These are phyloP conservation scores for Drosophila borborema DNA, from an alignment of 2,888 invertebrate genomes.

Conservation along the genomic window DNA sequence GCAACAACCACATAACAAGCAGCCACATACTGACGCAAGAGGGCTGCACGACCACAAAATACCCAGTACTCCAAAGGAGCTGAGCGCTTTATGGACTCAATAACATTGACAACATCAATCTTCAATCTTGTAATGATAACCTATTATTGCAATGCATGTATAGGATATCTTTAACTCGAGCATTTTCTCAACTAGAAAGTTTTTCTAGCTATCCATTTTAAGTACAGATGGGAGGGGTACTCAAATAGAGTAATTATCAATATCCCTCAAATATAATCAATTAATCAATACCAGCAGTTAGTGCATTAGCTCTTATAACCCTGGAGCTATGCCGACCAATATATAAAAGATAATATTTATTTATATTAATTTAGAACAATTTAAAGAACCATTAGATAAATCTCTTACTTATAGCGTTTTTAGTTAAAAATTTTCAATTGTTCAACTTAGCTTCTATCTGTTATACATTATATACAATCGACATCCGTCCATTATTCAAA, in stretches of 20 bases:
- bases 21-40: constrained; percentile 11
- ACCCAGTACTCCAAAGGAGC: not conserved
- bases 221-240: not conserved
- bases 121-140: no score
- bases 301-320: not conserved
- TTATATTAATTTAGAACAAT: no score
- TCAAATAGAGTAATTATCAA: not conserved
- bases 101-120: no score
- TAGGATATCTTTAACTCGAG: not conserved
- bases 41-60: not conserved
- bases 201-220: not conserved
- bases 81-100: not conserved
- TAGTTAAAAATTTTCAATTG: not conserved
- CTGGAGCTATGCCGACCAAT: not conserved
- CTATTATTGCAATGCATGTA: not conserved
- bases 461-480: not conserved
- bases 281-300: not conserved
- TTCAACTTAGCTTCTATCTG: no score
- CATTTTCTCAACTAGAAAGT: not conserved
- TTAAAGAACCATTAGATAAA: no score
- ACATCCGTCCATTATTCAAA: not conserved
- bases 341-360: no score
- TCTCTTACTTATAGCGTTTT: no score
- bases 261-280: not conserved
- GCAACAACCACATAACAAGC: constrained; percentile 27